These are phyloP conservation scores for Oligia strigilis DNA, from an alignment of 2,888 invertebrate genomes.

Conservation along the genomic window DNA sequence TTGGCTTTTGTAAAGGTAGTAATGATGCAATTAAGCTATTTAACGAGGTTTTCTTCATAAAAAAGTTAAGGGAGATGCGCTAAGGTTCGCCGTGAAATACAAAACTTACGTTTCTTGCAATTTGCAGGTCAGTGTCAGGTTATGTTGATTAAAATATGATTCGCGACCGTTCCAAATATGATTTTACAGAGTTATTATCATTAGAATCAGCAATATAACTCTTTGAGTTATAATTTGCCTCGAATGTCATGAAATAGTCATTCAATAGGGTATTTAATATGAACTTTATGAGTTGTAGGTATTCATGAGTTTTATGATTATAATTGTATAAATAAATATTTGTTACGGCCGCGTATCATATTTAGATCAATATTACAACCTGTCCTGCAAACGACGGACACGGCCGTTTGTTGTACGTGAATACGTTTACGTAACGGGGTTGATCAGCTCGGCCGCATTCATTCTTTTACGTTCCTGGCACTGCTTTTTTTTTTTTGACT, in stretches of 20 bases:
- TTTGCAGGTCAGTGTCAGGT: background rate
- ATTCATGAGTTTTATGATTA: background rate
- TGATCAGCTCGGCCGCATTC: no score
- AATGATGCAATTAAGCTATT: constrained; percentile 36
- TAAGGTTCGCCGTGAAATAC: background rate
- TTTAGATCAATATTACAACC: background rate
- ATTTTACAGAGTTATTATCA: background rate
- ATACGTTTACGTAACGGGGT: no score
- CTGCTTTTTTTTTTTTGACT: no score
- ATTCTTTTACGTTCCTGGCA: no score
- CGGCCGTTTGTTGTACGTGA: no score
- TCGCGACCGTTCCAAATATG: background rate
- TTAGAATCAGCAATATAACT: background rate
- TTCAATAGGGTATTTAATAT: background rate
- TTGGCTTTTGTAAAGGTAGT: constrained; percentile 24
- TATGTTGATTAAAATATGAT: background rate
- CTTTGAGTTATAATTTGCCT: no score
- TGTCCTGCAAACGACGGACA: no score
- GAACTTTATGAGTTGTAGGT: background rate
- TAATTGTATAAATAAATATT: background rate
- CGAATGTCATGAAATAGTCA: background rate
- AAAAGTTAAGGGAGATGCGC: background rate
- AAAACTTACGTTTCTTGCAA: background rate
- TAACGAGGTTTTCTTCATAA: background rate
- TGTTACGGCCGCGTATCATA: background rate